Evolutionary conservation across 2,113 vertebrate species (phyloP).

Genomic region (Piliocolobus tephrosceles): DNA sequence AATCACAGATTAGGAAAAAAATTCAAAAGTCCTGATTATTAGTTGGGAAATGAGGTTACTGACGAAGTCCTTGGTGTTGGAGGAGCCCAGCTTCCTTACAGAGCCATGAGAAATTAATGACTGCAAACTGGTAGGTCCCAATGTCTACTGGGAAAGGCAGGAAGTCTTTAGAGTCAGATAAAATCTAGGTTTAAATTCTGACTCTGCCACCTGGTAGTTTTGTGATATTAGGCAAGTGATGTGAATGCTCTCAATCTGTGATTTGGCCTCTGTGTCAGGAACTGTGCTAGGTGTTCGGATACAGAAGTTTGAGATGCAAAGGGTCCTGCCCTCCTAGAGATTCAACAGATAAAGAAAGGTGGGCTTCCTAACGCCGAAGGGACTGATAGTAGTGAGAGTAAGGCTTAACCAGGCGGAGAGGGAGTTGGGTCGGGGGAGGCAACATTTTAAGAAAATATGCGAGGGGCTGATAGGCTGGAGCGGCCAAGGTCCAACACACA

Average conservation of each 20-base stretch:
- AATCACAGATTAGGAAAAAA: constrained; percentile 22
- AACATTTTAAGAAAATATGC: not conserved
- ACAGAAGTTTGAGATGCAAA: not conserved
- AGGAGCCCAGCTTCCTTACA: not conserved
- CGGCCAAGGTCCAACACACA: not conserved
- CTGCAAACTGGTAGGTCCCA: not conserved
- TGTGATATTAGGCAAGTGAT: not conserved
- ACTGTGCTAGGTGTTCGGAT: not conserved
- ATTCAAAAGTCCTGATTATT: not conserved
- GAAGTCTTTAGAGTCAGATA: not conserved
- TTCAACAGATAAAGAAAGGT: not conserved
- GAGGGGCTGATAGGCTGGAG: not conserved
- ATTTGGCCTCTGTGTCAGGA: not conserved
- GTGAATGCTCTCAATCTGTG: not conserved
- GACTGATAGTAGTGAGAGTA: not conserved
- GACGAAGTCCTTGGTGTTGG: not conserved
- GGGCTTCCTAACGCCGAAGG: not conserved
- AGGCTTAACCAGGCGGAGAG: not conserved
- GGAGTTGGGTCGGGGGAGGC: not conserved
- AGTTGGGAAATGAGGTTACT: not conserved
- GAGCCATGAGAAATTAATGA: not conserved
- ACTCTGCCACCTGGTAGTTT: not conserved
- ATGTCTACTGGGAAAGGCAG: not conserved
- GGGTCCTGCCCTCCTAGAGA: not conserved
- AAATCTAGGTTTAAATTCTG: not conserved